A percentile compares a stretch with the other conserved stretches of the same genome.
phyloP scores from a whole-genome alignment of 1,140 invertebrate species.

The Vanessa tameamea region DNA sequence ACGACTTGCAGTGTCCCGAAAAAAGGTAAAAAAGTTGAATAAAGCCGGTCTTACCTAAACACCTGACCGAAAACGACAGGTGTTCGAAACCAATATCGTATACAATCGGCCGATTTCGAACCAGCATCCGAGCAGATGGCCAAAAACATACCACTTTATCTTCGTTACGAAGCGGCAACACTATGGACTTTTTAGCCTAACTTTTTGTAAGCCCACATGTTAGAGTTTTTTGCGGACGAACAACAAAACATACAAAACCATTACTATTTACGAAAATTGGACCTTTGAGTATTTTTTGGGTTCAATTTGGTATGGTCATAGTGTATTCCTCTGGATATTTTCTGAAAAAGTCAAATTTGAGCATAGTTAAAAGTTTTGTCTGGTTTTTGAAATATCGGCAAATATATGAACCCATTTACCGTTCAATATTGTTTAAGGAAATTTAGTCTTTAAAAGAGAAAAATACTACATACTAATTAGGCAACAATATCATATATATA shows the following conservation, averaged over 20 bases:
- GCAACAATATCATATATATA: neutral
- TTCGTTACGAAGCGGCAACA: constrained; percentile 37
- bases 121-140: constrained; percentile 45
- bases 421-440: too few relatives aligned
- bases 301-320: neutral
- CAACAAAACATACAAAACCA: constrained; percentile 1
- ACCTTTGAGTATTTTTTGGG: neutral
- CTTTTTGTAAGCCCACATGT: constrained; percentile 31
- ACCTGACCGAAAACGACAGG: constrained; percentile 60
- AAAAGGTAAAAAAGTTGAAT: constrained; percentile 25
- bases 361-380: neutral
- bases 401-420: too few relatives aligned
- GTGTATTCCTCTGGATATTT: neutral
- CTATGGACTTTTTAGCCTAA: constrained; percentile 31
- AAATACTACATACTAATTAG: too few relatives aligned
- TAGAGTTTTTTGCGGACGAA: constrained; percentile 11
- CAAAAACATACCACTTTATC: constrained; percentile 47
- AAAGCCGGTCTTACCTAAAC: constrained; percentile 43
- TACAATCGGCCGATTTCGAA: constrained; percentile 35
- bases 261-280: neutral
- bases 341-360: too few relatives aligned
- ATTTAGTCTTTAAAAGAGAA: too few relatives aligned
- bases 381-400: neutral
- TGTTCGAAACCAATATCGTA: constrained; percentile 50
- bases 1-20: constrained; percentile 20